Percentiles rank a stretch among this genome's conserved stretches.
Conservation (phyloP, 2,888 invertebrate species). For the Dasysyrphus albostriatus region DNA sequence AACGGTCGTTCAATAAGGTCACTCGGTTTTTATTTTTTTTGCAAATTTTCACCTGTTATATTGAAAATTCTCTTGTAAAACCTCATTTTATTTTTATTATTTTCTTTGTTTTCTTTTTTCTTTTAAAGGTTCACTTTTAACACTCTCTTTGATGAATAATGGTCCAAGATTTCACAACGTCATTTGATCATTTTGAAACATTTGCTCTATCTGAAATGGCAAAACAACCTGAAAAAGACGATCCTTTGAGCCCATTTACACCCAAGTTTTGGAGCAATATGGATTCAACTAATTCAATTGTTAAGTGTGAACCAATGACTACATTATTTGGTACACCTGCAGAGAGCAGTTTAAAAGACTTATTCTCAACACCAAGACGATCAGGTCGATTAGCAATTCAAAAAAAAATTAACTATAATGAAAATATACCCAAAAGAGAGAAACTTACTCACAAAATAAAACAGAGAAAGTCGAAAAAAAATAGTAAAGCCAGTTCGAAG, state of each 20-base stretch:
- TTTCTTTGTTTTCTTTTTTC: background rate
- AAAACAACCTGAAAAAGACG: background rate
- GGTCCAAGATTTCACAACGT: constrained; percentile 1
- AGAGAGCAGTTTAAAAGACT: background rate
- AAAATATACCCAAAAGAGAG: background rate
- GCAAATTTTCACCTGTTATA: no score
- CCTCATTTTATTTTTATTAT: background rate
- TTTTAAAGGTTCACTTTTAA: background rate
- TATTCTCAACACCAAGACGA: background rate
- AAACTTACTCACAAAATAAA: no score
- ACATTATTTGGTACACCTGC: background rate
- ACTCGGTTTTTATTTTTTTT: no score
- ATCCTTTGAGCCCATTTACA: background rate
- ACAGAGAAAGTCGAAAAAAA: background rate
- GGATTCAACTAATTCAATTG: background rate
- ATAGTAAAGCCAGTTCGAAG: background rate
- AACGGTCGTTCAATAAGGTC: no score
- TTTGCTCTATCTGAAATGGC: constrained; percentile 6
- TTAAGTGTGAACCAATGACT: background rate
- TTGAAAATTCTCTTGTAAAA: no score
- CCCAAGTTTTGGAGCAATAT: constrained; percentile 13
- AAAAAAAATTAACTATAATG: background rate
- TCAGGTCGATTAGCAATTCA: constrained; percentile 7
- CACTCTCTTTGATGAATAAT: background rate
- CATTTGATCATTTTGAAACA: constrained; percentile 18